Base-by-base conservation (phyloP, 2,888 invertebrate genomes). In the Trichogramma evanescens region DNA sequence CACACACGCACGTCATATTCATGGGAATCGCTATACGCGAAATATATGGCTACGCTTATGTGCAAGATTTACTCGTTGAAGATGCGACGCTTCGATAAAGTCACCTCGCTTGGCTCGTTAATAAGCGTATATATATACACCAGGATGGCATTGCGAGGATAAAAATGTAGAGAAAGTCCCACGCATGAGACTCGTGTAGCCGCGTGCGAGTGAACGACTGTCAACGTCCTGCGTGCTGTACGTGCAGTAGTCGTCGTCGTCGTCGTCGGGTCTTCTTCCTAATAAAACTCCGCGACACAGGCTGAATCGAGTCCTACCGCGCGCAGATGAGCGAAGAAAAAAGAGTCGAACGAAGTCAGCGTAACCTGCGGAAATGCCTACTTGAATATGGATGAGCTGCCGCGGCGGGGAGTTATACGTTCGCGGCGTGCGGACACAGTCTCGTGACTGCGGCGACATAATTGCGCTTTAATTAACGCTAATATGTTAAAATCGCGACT, bases 391-490 rank as follows among this genome's bases (percentile, higher is more conserved):
- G 73, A 77, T 77, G 76, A 76, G 74, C 66, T 13, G 13, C 13
- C 13, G 13, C 13, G 13, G 2, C 13, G 13, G 13, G 59, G 59
- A 43, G 40, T 59, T 44, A 58, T 54, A 41, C 59, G 56, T 26
- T 56, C 59, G 56, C 51, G 59, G 60, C 65, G 65, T 68, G 70
- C 73, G 73, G 73, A 74, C 73, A 68, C 70, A 71, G 61, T 70
- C 73, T 73, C 75, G 74, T 77, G 75, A 74, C 76, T 73, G 68
- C 70, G 74, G 76, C 71, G 76, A 77, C 77, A 77, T 77, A 77
- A 77, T 77, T 77, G 75, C 76, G 75, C 75, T 75, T 76, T 76
- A 77, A 77, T 77, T 77, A 77, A 77, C 73, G 75, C 76, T 77
- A 77, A 77, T 76, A 77, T 76, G 77, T 74, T 77, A 77, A 76